Percentiles rank a stretch among this genome's conserved stretches.
phyloP scores from a whole-genome alignment of 2,888 invertebrate genomes.

The Gerosis bhagava region DNA sequence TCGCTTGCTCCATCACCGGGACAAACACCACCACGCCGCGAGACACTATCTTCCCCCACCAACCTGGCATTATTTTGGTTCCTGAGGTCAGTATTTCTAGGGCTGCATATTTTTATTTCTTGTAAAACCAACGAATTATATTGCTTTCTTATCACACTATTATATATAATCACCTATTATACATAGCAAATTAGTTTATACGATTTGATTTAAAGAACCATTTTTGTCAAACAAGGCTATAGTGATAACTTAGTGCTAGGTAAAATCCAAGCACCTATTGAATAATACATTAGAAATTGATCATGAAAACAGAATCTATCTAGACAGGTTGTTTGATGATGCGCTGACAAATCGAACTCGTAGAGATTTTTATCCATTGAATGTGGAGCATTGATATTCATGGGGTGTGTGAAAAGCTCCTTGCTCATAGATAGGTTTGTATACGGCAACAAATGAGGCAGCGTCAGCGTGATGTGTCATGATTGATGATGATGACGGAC shows the following conservation, averaged over 20 bases:
- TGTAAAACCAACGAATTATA: too few relatives aligned
- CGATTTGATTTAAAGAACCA: too few relatives aligned
- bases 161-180: too few relatives aligned
- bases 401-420: conserved; percentile 25
- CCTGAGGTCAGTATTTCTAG: conserved; percentile 86
- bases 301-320: too few relatives aligned
- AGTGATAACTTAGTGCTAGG: too few relatives aligned
- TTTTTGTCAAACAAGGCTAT: too few relatives aligned
- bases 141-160: too few relatives aligned
- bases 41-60: conserved; percentile 91
- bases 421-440: conserved; percentile 34
- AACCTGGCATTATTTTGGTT: conserved; percentile 88
- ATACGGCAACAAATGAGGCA: conserved; percentile 50
- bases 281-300: too few relatives aligned
- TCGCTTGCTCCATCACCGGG: conserved; percentile 91
- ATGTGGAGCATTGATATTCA: conserved; percentile 17
- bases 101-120: too few relatives aligned
- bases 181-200: too few relatives aligned
- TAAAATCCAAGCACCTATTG: too few relatives aligned
- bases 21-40: conserved; percentile 93
- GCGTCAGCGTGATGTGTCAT: conserved; percentile 50
- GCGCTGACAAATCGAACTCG: conserved; percentile 12
- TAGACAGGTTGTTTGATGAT: conserved; percentile 2
- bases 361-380: conserved; percentile 11
- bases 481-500: conserved; percentile 67